Conservation (phyloP, 1,140 invertebrate genomes). For the Drosophila leontia region DNA sequence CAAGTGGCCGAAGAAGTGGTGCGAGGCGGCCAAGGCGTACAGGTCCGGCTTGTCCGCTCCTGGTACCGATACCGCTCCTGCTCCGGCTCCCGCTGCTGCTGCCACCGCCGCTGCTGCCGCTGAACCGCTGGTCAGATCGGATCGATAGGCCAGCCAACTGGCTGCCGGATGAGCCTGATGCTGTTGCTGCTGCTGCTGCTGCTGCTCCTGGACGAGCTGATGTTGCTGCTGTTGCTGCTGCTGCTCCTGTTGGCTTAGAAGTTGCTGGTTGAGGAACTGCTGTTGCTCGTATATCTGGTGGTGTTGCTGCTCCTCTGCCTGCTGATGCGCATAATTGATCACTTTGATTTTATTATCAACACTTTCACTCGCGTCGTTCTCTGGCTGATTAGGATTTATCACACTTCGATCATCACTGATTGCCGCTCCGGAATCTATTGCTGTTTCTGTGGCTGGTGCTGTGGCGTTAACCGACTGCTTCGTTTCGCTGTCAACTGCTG, state of each 20-base stretch:
- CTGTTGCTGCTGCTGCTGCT: conserved; percentile 31
- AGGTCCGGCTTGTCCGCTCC: conserved; percentile 54
- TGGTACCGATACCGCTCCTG: not conserved
- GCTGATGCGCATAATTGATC: conserved; percentile 75
- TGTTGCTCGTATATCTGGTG: conserved; percentile 57
- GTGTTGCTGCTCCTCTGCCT: conserved; percentile 48
- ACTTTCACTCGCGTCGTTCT: conserved; percentile 73
- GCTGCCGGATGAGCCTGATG: conserved; percentile 10
- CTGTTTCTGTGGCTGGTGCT: conserved; percentile 30
- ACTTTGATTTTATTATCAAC: conserved; percentile 77
- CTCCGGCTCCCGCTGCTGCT: conserved; percentile 35
- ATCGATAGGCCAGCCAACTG: conserved; percentile 61
- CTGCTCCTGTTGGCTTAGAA: conserved; percentile 35
- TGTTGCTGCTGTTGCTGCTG: conserved; percentile 50
- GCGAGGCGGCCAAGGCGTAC: conserved; percentile 62
- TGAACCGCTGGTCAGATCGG: conserved; percentile 58
- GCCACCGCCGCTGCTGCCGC: conserved; percentile 48
- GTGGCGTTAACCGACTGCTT: conserved; percentile 74
- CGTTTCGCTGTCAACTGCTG: conserved; percentile 83
- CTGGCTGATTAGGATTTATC: conserved; percentile 68
- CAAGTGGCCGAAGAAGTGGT: conserved; percentile 60
- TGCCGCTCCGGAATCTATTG: conserved; percentile 13
- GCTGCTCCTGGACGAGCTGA: conserved; percentile 27
- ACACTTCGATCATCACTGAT: conserved; percentile 47
- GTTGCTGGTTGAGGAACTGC: conserved; percentile 62